Conservation (phyloP, 2,797 vertebrate species). For the Gallinago nigripennis region DNA sequence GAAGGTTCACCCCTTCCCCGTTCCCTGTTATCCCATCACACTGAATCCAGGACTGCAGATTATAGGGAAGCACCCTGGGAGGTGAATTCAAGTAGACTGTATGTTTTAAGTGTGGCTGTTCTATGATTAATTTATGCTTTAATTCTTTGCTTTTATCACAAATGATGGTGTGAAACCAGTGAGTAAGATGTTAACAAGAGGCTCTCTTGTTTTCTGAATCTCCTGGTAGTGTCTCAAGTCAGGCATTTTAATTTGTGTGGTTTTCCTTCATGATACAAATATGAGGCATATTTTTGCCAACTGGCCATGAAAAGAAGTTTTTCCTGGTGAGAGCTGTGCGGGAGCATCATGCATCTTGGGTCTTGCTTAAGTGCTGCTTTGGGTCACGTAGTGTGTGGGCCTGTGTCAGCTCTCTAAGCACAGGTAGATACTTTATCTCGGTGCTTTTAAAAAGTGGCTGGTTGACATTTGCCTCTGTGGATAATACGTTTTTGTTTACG, state of each 20-base stretch:
- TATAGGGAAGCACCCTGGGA: neutral
- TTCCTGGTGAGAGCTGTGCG: neutral
- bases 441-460: slow-evolving; percentile 2
- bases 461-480: slow-evolving; percentile 43
- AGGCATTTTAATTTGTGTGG: neutral
- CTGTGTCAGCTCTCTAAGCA: neutral
- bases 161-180: neutral
- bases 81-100: neutral
- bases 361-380: neutral
- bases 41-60: neutral
- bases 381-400: neutral
- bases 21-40: neutral
- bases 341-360: neutral
- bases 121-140: slow-evolving; percentile 12
- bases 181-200: slow-evolving; percentile 24
- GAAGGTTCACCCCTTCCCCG: neutral
- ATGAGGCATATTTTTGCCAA: neutral
- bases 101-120: neutral
- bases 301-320: neutral
- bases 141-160: slow-evolving; percentile 8
- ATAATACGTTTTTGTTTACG: slow-evolving; percentile 10
- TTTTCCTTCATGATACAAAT: neutral
- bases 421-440: neutral
- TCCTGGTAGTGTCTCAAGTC: neutral
- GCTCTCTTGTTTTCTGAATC: neutral